Base-by-base conservation (phyloP, 2,888 invertebrate species). In the Eueremaeus valkanovi region DNA sequence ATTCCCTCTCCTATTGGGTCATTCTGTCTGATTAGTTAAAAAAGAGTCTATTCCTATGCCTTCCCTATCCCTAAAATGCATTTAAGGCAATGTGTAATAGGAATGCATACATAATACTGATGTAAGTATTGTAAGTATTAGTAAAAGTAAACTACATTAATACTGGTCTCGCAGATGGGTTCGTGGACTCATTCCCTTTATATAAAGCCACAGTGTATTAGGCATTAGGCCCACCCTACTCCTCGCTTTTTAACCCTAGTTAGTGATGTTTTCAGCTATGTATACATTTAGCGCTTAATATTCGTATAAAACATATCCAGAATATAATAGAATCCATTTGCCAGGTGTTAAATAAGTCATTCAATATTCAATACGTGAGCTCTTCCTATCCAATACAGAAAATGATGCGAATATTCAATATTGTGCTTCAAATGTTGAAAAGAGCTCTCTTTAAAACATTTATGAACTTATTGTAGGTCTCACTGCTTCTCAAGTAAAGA, bases 321-420 rank as follows among this genome's bases (percentile, higher is more conserved):
- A 42, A 42, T 42, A 68, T 68, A 68, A 68, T 40, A 68, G 68
- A 68, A 68, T 68, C 36, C 68, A 68, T 68, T 68, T 68, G 68
- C 68, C 68, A 68, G 68, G 68, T 68, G 68, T 24, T 68, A 68
- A 68, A 33, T 40, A 36, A 68, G 68, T 68, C 68, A 68, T 68
- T 40, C 24, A 68, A 68, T 68, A 68, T 68, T 68, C 24, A 68
- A 68, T 68, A 24, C 40, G 40, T 68, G 21, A 68, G 68, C 36
- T 68, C 68, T 68, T 68, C 68, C 68, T 68, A 24, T 68, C 40
- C 1, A 63, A 63, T 63, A 63, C 6, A 55, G 33, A 2, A 42
- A 21, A 68, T 68, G 21, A n/a, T 40, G n/a, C 6, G 6, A 40
- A 68, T 68, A 68, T 42, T 0, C 1, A 33, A 63, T 33, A 63